Evolutionary conservation across 2,888 invertebrate genomes (phyloP), one percentile per base, ranked within the genome.

Genomic region (Agrotis puta): DNA sequence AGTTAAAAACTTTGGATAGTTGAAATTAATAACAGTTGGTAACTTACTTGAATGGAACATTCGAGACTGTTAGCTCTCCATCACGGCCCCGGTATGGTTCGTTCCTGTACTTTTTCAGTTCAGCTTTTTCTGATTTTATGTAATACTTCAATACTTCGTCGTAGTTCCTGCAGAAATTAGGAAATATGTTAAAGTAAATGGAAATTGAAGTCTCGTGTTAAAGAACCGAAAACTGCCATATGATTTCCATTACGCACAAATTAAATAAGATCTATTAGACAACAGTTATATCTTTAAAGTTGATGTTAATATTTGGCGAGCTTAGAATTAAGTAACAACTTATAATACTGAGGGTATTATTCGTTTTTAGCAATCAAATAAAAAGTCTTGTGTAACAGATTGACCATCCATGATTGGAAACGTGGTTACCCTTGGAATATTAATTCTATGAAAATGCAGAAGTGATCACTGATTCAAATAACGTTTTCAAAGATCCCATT

Each of bases 61-160:
- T 97, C 88, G 97, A 97, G 5, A 97, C 96, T 68, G 94, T 97
- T 54, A 98, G 90, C 33, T 97, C 97, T 0, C 98, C 98, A 16
- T 97, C 96, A 18, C 93, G 95, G 48, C 97, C 97, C 85, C 97
- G 97, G 87, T 97, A 97, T 0, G 93, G 89, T 6, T 94, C 92
- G 58, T 96, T 92, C 81, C 94, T 96, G 50, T 96, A 96, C 84
- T 95, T 93, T 90, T 92, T 93, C 75, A 96, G 81, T 77, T 94
- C 93, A 4, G 95, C 93, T 77, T 93, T 94, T 91, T 97, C 97
- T 0, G 97, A 97, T 91, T 97, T 97, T 64, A 96, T 94, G 85
- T 96, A 97, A 88, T 97, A 97, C 33, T 95, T 94, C 72, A 97
- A 86, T 39, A 97, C 96, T 54, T 97, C 97, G 1, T 94, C 86